A percentile compares a stretch with the other conserved stretches of the same genome.
Evolutionary conservation across 1,140 invertebrate genomes (phyloP).

Genomic region (Heliconius eleuchia): DNA sequence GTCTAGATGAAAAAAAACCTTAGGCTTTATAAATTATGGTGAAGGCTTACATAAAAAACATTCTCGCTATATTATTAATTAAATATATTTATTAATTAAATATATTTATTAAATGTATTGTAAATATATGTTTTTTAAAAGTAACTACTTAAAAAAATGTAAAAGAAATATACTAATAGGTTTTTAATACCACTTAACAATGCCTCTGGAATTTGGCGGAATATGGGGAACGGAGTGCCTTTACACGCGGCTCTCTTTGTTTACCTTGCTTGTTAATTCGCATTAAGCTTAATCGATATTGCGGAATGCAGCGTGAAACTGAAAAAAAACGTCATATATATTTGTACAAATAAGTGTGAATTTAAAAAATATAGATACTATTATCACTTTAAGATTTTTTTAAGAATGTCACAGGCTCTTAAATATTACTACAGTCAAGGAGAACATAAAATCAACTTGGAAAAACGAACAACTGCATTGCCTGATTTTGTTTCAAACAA

Average conservation of each 20-base stretch:
- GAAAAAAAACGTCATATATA: not conserved
- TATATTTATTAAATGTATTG: not conserved
- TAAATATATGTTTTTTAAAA: too few relatives aligned
- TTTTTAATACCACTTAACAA: too few relatives aligned
- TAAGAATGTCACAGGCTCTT: not conserved
- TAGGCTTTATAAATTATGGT: not conserved
- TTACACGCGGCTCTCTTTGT: too few relatives aligned
- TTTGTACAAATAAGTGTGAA: not conserved
- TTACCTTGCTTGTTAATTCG: too few relatives aligned
- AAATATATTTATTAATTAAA: not conserved
- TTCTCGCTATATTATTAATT: not conserved
- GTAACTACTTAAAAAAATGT: too few relatives aligned
- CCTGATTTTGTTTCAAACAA: not conserved
- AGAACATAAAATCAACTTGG: not conserved
- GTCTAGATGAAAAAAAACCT: not conserved
- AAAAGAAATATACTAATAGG: too few relatives aligned
- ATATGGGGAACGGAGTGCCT: too few relatives aligned
- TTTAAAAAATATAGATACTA: too few relatives aligned
- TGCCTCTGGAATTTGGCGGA: too few relatives aligned
- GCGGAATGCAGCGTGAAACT: too few relatives aligned
- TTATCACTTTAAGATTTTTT: not conserved
- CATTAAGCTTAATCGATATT: too few relatives aligned
- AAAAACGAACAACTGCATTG: not conserved
- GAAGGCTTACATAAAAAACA: not conserved
- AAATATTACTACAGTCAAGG: not conserved